Conservation (phyloP, 2,113 vertebrate species). For the Parus major region DNA sequence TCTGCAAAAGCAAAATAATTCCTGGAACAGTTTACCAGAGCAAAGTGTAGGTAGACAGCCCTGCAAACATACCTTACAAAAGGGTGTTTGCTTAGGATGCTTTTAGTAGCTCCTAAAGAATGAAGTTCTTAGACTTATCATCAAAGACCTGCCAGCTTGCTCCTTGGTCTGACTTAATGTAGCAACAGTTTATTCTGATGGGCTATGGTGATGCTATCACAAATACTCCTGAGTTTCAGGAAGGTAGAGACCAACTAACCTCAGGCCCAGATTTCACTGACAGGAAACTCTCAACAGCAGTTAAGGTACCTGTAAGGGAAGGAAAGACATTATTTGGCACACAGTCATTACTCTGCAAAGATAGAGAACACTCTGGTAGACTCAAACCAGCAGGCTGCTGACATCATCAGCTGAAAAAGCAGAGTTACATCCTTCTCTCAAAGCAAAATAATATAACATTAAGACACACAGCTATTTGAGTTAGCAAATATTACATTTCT, state of each 20-base stretch:
- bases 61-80: neutral
- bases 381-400: neutral
- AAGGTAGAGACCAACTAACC: constrained; percentile 72
- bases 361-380: neutral
- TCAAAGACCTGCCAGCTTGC: neutral
- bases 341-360: neutral
- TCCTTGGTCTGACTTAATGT: neutral
- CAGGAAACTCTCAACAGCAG: constrained; percentile 92
- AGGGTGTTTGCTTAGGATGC: neutral
- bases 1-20: neutral
- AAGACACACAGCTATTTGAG: neutral
- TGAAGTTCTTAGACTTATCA: neutral
- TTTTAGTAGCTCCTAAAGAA: neutral
- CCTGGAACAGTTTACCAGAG: neutral
- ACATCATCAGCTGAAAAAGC: neutral
- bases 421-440: neutral
- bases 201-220: neutral
- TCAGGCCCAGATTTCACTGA: constrained; percentile 82
- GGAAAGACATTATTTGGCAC: neutral
- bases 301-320: constrained; percentile 82
- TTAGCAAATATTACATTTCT: neutral
- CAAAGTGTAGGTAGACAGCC: neutral
- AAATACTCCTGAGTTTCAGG: neutral
- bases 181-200: neutral
- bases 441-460: neutral